Evolutionary conservation across 2,888 invertebrate species (phyloP).

Genomic region (Polymixis lichenea): DNA sequence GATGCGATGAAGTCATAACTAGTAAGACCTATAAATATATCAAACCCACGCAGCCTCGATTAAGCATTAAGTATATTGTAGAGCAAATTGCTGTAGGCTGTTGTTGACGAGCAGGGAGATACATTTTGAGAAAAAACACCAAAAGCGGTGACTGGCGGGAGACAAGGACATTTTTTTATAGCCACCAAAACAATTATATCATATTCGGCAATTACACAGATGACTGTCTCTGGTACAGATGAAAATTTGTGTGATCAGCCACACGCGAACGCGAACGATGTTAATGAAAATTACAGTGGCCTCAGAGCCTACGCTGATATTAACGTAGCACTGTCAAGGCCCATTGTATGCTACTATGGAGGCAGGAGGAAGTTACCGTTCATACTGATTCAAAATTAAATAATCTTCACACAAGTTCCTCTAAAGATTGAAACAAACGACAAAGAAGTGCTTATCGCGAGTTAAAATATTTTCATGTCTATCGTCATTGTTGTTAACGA

Average conservation of each 20-base stretch:
- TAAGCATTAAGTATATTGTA: constrained; percentile 77
- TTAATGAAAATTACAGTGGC: constrained; percentile 77
- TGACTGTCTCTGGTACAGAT: constrained; percentile 66
- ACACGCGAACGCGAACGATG: constrained; percentile 73
- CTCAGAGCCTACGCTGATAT: constrained; percentile 80
- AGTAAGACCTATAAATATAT: constrained; percentile 84
- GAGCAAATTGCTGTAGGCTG: constrained; percentile 63
- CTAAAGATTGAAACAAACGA: constrained; percentile 54
- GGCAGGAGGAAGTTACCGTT: constrained; percentile 58
- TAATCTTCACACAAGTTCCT: constrained; percentile 37
- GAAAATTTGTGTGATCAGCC: constrained; percentile 71
- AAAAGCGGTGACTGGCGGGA: neutral
- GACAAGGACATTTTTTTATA: constrained; percentile 63
- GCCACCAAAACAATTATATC: constrained; percentile 70
- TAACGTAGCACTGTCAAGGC: constrained; percentile 80
- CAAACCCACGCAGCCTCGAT: constrained; percentile 80
- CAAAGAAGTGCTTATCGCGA: constrained; percentile 63
- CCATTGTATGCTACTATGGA: constrained; percentile 60
- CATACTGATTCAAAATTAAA: constrained; percentile 55
- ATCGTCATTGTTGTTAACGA: constrained; percentile 60
- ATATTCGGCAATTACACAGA: constrained; percentile 72
- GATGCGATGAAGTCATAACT: constrained; percentile 86
- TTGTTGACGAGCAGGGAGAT: constrained; percentile 46
- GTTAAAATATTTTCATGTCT: constrained; percentile 59
- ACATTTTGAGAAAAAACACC: constrained; percentile 37